phyloP scores from a whole-genome alignment of 37 sponge, comb jelly and placozoan genomes.

The Haliclona indistincta region DNA sequence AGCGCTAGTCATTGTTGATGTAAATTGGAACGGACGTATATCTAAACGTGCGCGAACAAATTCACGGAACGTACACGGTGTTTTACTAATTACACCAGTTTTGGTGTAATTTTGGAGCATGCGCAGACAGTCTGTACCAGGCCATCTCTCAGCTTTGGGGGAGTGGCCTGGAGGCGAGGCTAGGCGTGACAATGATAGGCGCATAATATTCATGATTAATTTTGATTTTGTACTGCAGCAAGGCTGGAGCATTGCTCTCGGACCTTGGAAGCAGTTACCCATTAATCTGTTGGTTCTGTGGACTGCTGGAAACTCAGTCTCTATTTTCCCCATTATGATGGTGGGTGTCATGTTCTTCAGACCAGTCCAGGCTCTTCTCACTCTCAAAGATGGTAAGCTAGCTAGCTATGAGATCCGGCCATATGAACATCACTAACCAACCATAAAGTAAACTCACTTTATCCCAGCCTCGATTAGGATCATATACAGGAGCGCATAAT shows the following conservation, averaged over 20 bases:
- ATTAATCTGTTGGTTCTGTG: constrained; percentile 95
- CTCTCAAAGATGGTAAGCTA: constrained; percentile 68
- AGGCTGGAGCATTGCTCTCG: constrained; percentile 94
- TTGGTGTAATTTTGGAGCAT: no score
- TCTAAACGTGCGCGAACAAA: no score
- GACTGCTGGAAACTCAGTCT: constrained; percentile 94
- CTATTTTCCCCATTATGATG: constrained; percentile 99
- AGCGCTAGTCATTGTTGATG: no score
- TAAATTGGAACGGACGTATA: no score
- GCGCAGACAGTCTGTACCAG: no score
- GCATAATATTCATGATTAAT: neutral
- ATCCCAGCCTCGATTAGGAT: neutral
- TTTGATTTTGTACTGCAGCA: constrained; percentile 40
- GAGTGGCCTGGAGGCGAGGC: no score
- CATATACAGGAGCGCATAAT: no score
- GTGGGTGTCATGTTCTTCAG: constrained; percentile 92
- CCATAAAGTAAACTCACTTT: neutral
- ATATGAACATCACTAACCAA: neutral
- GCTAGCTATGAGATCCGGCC: neutral
- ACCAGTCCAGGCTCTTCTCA: constrained; percentile 86
- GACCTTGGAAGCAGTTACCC: constrained; percentile 97
- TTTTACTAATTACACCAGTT: no score
- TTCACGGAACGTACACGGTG: no score
- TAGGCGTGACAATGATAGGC: no score
- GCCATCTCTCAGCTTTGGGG: no score